Percentiles rank a stretch among this genome's conserved stretches.
These are phyloP conservation scores for Lysiphlebus fabarum DNA, from an alignment of 1,140 invertebrate genomes.

Conservation along the genomic window DNA sequence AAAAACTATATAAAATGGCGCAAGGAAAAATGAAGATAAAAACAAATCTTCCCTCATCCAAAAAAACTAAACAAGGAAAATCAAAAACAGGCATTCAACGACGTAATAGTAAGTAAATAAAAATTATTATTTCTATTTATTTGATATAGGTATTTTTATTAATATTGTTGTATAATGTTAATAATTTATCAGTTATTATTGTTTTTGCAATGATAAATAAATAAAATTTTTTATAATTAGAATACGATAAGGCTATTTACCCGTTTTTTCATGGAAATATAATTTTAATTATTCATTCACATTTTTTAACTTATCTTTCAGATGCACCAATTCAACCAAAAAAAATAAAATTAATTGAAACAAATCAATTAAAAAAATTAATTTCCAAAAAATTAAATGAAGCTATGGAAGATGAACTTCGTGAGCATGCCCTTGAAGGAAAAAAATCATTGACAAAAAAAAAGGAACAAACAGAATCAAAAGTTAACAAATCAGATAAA, in stretches of 20 bases:
- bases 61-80: conserved; percentile 7
- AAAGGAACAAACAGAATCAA: conserved; percentile 5
- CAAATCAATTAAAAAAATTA: conserved; percentile 61
- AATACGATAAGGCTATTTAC: too few species aligned
- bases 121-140: too few species aligned
- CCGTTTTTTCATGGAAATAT: too few species aligned
- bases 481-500: too few species aligned
- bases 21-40: conserved; percentile 64
- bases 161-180: too few species aligned
- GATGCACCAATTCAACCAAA: conserved; percentile 63
- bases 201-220: too few species aligned
- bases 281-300: too few species aligned
- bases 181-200: too few species aligned
- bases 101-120: too few species aligned
- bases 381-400: conserved; percentile 64
- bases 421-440: conserved; percentile 55
- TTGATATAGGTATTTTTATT: too few species aligned
- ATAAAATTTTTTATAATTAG: too few species aligned
- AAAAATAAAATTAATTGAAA: conserved; percentile 59
- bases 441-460: conserved; percentile 51
- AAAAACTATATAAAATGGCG: conserved; percentile 55
- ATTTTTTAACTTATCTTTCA: conserved; percentile 37
- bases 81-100: too few species aligned
- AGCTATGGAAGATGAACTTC: conserved; percentile 61
- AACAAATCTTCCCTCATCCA: conserved; percentile 24